Conservation (phyloP, 2,888 invertebrate genomes). For the Lypha dubia region DNA sequence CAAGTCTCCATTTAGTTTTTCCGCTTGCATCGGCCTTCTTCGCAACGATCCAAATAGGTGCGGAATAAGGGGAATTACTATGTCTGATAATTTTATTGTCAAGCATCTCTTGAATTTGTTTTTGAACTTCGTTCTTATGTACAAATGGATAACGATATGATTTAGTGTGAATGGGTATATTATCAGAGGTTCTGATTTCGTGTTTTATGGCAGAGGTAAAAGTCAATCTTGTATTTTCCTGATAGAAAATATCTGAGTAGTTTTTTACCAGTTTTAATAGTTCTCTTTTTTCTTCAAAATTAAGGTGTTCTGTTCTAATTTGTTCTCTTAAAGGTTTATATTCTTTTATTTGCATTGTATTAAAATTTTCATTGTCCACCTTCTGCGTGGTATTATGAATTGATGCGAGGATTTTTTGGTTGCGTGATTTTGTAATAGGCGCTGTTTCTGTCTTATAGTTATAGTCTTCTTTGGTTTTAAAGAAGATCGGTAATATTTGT, state of each 20-base stretch:
- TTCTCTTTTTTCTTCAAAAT: neutral
- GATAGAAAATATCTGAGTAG: constrained; percentile 11
- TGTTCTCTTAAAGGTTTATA: neutral
- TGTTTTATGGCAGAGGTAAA: constrained; percentile 14
- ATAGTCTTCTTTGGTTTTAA: too few relatives aligned
- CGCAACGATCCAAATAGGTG: too few relatives aligned
- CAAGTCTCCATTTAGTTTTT: too few relatives aligned
- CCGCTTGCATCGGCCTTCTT: too few relatives aligned
- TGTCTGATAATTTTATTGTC: neutral
- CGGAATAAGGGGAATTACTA: too few relatives aligned
- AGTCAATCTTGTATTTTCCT: neutral
- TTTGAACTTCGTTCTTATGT: constrained; percentile 3
- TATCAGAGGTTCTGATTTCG: constrained; percentile 3
- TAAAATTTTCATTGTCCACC: neutral
- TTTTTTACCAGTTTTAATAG: constrained; percentile 10
- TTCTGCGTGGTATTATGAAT: neutral
- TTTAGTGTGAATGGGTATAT: neutral
- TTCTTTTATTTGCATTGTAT: neutral
- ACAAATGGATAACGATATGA: neutral
- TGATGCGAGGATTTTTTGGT: too few relatives aligned
- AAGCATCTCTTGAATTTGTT: neutral
- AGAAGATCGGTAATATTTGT: too few relatives aligned
- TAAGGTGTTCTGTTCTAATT: too few relatives aligned
- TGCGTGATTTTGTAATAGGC: too few relatives aligned
- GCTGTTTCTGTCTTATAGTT: too few relatives aligned